These are phyloP conservation scores for Lysandra coridon DNA, from an alignment of 2,888 invertebrate species.

Conservation along the genomic window DNA sequence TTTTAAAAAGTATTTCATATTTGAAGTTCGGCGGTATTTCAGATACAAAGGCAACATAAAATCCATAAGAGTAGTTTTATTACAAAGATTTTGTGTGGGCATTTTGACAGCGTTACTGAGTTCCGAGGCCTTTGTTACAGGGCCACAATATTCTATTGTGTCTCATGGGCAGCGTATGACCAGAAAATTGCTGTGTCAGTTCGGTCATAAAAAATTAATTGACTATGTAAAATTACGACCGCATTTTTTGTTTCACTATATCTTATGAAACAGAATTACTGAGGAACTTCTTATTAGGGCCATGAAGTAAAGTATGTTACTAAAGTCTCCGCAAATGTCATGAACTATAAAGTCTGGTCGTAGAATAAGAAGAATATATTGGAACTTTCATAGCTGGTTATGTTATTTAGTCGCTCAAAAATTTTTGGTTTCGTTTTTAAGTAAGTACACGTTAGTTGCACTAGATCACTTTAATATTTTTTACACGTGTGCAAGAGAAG, in stretches of 20 bases:
- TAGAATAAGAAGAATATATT: neutral
- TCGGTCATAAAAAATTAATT: conserved; percentile 14
- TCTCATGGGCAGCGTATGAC: neutral
- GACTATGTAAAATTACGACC: conserved; percentile 14
- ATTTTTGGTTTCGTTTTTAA: neutral
- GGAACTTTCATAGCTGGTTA: neutral
- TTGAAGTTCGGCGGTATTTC: neutral
- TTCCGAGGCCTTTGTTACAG: conserved; percentile 13
- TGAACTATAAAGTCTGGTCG: neutral
- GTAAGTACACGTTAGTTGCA: too few species aligned
- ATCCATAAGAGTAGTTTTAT: conserved; percentile 8
- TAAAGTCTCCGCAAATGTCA: too few species aligned
- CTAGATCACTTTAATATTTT: too few species aligned
- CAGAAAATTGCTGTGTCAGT: neutral
- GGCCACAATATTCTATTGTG: conserved; percentile 15
- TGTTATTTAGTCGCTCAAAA: neutral
- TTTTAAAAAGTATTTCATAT: neutral
- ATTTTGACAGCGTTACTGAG: conserved; percentile 17
- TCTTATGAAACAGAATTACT: neutral
- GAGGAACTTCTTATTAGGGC: neutral
- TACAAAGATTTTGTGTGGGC: conserved; percentile 2
- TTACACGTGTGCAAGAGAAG: too few species aligned
- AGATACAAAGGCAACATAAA: neutral
- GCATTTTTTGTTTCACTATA: neutral
- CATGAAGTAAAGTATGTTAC: neutral